Percentiles rank a stretch among this genome's conserved stretches.
phyloP scores from a whole-genome alignment of 2,888 invertebrate species.

The Leptinotarsa haldemani region DNA sequence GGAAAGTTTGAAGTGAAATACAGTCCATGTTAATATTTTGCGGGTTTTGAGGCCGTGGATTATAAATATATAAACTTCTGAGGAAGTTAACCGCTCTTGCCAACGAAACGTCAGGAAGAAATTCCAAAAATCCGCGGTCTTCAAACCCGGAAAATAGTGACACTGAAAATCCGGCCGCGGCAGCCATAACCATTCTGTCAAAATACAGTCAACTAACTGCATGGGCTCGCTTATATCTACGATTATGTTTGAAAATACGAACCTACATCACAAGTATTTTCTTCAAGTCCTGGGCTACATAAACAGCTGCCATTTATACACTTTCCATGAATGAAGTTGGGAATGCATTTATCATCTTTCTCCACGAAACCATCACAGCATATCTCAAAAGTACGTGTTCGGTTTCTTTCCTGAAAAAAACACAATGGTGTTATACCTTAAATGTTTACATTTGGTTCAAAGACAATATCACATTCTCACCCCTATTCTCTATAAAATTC shows the following conservation, averaged over 20 bases:
- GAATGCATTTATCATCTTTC: conserved; percentile 64
- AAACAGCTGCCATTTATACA: conserved; percentile 72
- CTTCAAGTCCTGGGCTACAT: conserved; percentile 75
- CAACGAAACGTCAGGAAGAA: no score
- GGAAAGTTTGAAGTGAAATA: no score
- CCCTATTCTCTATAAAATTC: no score
- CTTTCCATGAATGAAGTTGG: conserved; percentile 69
- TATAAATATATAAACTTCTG: no score
- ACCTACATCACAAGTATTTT: conserved; percentile 68
- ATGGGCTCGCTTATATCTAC: no score
- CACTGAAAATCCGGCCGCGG: no score
- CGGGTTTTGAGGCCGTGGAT: no score
- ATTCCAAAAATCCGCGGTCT: no score
- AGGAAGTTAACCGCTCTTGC: no score
- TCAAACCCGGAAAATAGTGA: no score
- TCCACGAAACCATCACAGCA: conserved; percentile 83
- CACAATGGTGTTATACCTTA: background rate
- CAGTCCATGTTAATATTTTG: no score
- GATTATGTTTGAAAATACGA: conserved; percentile 1
- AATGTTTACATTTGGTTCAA: background rate
- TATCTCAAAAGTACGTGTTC: conserved; percentile 74
- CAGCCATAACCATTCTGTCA: background rate
- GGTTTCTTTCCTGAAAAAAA: conserved; percentile 74
- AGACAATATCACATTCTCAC: no score
- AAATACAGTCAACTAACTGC: background rate